These are phyloP conservation scores for Dasypolia templi DNA, from an alignment of 2,888 invertebrate species.

Conservation along the genomic window DNA sequence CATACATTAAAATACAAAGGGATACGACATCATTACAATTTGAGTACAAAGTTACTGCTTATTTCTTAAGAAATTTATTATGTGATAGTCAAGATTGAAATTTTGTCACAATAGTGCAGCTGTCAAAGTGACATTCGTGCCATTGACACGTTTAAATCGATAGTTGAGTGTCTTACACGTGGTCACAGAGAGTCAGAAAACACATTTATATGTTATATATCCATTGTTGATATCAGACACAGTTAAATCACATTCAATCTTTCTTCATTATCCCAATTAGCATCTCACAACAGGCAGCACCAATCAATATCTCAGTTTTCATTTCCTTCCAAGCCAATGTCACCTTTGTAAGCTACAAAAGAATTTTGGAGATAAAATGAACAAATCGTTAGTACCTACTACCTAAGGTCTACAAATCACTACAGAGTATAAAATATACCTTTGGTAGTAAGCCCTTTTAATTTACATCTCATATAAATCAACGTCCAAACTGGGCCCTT, in stretches of 20 bases:
- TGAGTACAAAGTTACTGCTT: too few species aligned
- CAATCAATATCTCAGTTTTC: too few species aligned
- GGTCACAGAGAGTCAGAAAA: background rate
- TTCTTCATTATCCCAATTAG: background rate
- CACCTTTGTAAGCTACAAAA: too few species aligned
- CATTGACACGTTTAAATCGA: too few species aligned
- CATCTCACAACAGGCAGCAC: too few species aligned
- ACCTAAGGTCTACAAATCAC: slow-evolving; percentile 4
- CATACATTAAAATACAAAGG: too few species aligned
- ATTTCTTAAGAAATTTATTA: too few species aligned
- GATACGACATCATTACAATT: too few species aligned
- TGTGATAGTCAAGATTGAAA: background rate
- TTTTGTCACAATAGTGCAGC: background rate
- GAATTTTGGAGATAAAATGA: too few species aligned
- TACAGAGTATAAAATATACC: slow-evolving; percentile 31
- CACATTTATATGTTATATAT: background rate
- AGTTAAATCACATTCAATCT: background rate
- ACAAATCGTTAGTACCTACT: too few species aligned
- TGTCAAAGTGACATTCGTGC: background rate
- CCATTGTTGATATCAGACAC: too few species aligned
- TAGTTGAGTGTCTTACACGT: background rate
- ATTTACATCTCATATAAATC: slow-evolving; percentile 62
- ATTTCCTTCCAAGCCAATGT: too few species aligned
- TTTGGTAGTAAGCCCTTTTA: slow-evolving; percentile 40
- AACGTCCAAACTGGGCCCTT: slow-evolving; percentile 42